phyloP scores from a whole-genome alignment of 2,888 invertebrate genomes.

The Autographa pulchrina region DNA sequence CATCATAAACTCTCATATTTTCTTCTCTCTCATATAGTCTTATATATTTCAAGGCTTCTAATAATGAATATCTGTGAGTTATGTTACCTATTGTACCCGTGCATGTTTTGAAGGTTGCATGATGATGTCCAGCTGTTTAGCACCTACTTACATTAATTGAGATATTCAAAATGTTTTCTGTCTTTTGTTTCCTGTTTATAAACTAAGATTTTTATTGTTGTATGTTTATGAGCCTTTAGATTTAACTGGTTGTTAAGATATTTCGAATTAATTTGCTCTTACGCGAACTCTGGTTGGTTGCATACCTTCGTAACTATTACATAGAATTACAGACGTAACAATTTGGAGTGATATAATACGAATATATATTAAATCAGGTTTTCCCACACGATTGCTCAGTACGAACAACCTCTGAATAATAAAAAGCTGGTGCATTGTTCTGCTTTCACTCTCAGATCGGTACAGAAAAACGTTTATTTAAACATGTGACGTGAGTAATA shows the following conservation, averaged over 20 bases:
- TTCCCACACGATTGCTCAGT: conserved; percentile 37
- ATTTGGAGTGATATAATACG: conserved; percentile 6
- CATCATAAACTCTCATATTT: too few species aligned
- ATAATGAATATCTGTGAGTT: not conserved
- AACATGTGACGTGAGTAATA: conserved; percentile 6
- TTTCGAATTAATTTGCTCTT: not conserved
- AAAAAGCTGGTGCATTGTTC: conserved; percentile 38
- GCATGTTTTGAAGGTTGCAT: not conserved
- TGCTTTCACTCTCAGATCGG: conserved; percentile 46
- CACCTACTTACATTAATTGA: not conserved
- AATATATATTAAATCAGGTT: conserved; percentile 30
- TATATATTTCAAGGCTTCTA: not conserved
- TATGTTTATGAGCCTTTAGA: not conserved
- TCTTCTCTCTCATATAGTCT: too few species aligned
- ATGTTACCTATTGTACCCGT: not conserved
- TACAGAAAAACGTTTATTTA: conserved; percentile 30
- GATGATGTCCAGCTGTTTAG: not conserved
- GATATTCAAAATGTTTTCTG: not conserved
- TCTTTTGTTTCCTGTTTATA: not conserved
- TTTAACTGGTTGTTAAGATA: not conserved
- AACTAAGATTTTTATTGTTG: not conserved
- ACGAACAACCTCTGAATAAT: conserved; percentile 37
- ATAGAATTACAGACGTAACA: conserved; percentile 7
- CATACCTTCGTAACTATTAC: not conserved
- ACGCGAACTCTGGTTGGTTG: not conserved